A percentile compares a stretch with the other conserved stretches of the same genome.
phyloP scores from a whole-genome alignment of 2,113 vertebrate genomes.

The Limanda limanda region DNA sequence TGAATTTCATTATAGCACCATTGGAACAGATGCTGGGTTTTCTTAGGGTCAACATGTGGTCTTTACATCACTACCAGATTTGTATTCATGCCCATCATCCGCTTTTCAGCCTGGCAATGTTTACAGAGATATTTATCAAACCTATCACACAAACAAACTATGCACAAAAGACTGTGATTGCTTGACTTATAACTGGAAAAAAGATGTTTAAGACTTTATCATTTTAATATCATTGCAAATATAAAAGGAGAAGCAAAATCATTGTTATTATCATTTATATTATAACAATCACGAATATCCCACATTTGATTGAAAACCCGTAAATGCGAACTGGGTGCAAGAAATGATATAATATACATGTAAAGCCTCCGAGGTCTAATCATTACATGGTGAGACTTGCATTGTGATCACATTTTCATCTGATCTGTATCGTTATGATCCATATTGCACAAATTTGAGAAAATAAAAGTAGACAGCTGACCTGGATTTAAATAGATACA shows the following conservation, averaged over 20 bases:
- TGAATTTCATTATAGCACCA: conserved; percentile 44
- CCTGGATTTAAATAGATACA: conserved; percentile 47
- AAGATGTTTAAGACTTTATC: neutral
- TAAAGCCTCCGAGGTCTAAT: neutral
- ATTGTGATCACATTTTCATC: neutral
- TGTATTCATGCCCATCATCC: conserved; percentile 7
- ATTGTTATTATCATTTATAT: neutral
- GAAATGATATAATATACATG: conserved; percentile 4
- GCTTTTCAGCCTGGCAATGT: neutral
- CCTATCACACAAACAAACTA: conserved; percentile 3
- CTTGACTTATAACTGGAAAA: neutral
- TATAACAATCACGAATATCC: neutral
- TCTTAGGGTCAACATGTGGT: conserved; percentile 23
- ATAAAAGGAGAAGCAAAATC: neutral
- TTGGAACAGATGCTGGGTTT: conserved; percentile 21
- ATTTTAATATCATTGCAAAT: neutral
- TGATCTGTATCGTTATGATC: conserved; percentile 8
- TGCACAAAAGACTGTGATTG: neutral
- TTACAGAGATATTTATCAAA: conserved; percentile 28
- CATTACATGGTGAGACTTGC: neutral
- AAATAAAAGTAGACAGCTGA: conserved; percentile 34
- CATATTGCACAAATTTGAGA: neutral
- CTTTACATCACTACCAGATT: conserved; percentile 29
- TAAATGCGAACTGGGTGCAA: neutral
- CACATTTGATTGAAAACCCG: conserved; percentile 1